Evolutionary conservation across 2,797 vertebrate species (phyloP).

Genomic region (Amniataba percoides): DNA sequence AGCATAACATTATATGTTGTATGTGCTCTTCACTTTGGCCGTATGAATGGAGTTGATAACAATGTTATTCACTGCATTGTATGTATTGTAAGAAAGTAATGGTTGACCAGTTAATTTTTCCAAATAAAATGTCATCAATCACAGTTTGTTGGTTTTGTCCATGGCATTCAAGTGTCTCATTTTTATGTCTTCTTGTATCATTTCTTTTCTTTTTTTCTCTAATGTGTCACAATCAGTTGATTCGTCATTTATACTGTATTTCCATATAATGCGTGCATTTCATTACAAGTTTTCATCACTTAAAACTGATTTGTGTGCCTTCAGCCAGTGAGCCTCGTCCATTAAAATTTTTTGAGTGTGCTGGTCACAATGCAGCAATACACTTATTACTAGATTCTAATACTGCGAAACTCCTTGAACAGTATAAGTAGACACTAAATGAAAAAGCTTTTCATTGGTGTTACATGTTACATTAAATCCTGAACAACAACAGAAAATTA

Average conservation of each 20-base stretch:
- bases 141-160: slow-evolving; percentile 78
- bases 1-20: slow-evolving; percentile 41
- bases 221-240: slow-evolving; percentile 44
- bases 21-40: slow-evolving; percentile 57
- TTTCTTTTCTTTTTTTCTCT: slow-evolving; percentile 33
- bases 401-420: neutral
- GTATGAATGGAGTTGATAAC: slow-evolving; percentile 54
- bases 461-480: neutral
- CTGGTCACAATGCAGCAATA: neutral
- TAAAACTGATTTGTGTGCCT: slow-evolving; percentile 23
- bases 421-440: neutral
- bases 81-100: slow-evolving; percentile 61
- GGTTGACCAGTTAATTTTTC: slow-evolving; percentile 72
- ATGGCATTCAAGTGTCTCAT: slow-evolving; percentile 70
- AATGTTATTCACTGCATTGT: slow-evolving; percentile 65
- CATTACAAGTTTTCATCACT: slow-evolving; percentile 53
- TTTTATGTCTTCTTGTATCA: slow-evolving; percentile 59
- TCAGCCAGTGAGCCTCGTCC: neutral
- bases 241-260: slow-evolving; percentile 33
- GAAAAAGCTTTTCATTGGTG: neutral
- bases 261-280: slow-evolving; percentile 32
- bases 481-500: neutral
- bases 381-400: slow-evolving; percentile 44
- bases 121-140: slow-evolving; percentile 85
- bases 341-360: neutral